Evolutionary conservation across 1,140 invertebrate species (phyloP), one percentile per base, ranked within the genome.

Genomic region (Psilanteris sp.): DNA sequence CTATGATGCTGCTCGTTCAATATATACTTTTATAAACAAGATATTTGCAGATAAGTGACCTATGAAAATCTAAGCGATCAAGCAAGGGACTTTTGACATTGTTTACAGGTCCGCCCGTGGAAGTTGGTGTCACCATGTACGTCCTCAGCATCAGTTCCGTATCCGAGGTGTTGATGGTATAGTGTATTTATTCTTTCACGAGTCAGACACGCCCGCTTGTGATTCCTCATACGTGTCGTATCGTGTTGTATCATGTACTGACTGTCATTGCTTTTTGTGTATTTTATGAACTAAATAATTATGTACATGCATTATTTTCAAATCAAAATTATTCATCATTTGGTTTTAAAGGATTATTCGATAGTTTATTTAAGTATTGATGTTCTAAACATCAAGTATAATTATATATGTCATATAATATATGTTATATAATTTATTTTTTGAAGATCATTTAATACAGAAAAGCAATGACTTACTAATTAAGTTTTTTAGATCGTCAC

Each of bases 131-230:
- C 90, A 98, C 97, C 90, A 97, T 97, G 95, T 96, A 96, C 92
- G 95, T 98, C 90, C 95, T 97, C 90, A 97, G 95, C 93, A 98
- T 98, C 92, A 96, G 95, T 92, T 97, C 96, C 89, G 95, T 98
- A 89, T 98, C 96, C 89, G 97, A 98, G 94, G 96, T 98, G 88
- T 92, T 96, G 91, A 98, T 98, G 96, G 96, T 97, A 95, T 92
- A 86, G 85, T 87, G 81, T 80, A 83, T 83, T 87, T 84, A 85
- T 84, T 85, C 85, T 85, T 85, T 84, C 83, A 83, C 59, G 75
- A 71, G 46, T 74, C 78, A 54, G 78, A 78, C 55, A 75, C 72
- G 76, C 61, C 52, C 71, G 74, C 72, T 76, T 78, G 46, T 27
- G 71, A 64, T 54, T 71, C 43, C 59, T 80, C 62, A 76, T 77